Evolutionary conservation across 2,797 vertebrate genomes (phyloP).

Genomic region (Peromyscus melanophrys): DNA sequence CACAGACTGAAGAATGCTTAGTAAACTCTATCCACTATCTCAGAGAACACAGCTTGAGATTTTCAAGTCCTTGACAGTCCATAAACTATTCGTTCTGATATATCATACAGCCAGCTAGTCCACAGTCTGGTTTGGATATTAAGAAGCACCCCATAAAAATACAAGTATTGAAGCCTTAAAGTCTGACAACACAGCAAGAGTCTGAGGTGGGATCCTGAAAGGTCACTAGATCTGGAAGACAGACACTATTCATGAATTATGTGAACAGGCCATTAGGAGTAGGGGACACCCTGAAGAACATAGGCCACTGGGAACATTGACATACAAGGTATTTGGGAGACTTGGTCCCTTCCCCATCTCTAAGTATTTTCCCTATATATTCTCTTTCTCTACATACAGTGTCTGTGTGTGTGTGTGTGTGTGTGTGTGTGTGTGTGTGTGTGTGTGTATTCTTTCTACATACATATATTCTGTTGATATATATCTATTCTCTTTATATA

Average conservation of each 20-base stretch:
- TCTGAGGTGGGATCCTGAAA: not conserved
- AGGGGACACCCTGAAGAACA: not conserved
- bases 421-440: not conserved
- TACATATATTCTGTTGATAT: not conserved
- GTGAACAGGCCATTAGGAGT: not conserved
- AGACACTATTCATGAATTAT: not conserved
- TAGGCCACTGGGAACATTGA: too few relatives aligned
- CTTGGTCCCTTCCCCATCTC: not conserved
- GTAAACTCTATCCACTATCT: not conserved
- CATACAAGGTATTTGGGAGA: not conserved
- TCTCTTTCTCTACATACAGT: not conserved
- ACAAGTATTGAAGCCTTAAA: not conserved
- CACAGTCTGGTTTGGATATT: not conserved
- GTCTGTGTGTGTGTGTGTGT: not conserved
- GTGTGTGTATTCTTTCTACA: not conserved
- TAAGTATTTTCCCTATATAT: not conserved
- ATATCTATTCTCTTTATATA: not conserved
- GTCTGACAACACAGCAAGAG: not conserved
- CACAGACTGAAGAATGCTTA: not conserved
- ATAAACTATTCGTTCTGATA: slow-evolving; percentile 21
- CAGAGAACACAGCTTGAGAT: not conserved
- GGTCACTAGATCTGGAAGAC: not conserved
- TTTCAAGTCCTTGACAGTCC: not conserved
- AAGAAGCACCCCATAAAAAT: not conserved
- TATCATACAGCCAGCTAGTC: not conserved